Percentiles rank a stretch among this genome's conserved stretches.
These are phyloP conservation scores for Andrena flavipes DNA, from an alignment of 2,888 invertebrate species.

Conservation along the genomic window DNA sequence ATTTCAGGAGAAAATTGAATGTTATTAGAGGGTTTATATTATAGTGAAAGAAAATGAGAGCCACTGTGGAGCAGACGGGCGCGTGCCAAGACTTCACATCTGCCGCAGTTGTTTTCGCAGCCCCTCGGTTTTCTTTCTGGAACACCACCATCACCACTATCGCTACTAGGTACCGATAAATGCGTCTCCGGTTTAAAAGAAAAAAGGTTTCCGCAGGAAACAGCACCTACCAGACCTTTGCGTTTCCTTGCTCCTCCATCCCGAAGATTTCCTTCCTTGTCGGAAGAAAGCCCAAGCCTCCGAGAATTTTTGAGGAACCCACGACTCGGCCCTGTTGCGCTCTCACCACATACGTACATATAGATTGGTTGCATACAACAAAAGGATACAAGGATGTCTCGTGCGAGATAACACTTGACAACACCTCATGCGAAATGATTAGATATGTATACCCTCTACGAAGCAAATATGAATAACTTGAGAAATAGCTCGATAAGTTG, in stretches of 20 bases:
- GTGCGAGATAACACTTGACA: too few relatives aligned
- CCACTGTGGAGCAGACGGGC: constrained; percentile 79
- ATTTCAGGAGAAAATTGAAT: background rate
- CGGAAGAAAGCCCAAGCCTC: constrained; percentile 9
- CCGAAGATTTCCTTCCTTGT: constrained; percentile 11
- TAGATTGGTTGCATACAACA: too few relatives aligned
- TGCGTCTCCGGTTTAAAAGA: constrained; percentile 78
- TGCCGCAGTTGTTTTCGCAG: constrained; percentile 80
- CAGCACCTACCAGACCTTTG: constrained; percentile 72
- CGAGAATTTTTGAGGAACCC: background rate
- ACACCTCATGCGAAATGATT: too few relatives aligned
- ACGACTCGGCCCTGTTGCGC: too few relatives aligned
- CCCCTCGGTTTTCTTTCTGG: constrained; percentile 77
- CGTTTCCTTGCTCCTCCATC: constrained; percentile 45
- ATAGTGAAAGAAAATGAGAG: constrained; percentile 68
- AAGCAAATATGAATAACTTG: too few relatives aligned
- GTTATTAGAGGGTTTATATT: background rate
- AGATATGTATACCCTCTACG: too few relatives aligned
- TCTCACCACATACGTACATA: too few relatives aligned
- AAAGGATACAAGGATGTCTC: too few relatives aligned
- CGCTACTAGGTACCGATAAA: constrained; percentile 57
- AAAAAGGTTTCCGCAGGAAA: constrained; percentile 83
- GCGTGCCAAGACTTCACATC: constrained; percentile 83
- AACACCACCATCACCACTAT: constrained; percentile 57
- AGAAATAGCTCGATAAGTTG: too few relatives aligned